These are phyloP conservation scores for Vulpes vulpes DNA, from an alignment of 2,113 vertebrate species.

Conservation along the genomic window DNA sequence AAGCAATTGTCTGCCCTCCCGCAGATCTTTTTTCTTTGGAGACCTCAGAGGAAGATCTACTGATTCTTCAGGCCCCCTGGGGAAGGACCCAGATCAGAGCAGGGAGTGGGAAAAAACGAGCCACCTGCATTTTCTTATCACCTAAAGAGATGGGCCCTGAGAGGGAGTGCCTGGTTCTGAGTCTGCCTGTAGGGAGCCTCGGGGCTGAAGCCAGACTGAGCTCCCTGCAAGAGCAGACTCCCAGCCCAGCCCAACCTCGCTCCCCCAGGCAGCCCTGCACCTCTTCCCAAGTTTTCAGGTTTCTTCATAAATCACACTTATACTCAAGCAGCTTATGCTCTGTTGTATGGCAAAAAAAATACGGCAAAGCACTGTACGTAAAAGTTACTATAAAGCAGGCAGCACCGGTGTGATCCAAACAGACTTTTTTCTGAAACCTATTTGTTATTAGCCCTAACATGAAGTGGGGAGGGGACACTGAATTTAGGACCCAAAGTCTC, in stretches of 20 bases:
- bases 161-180: background rate
- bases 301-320: background rate
- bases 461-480: background rate
- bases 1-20: background rate
- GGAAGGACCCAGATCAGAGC: background rate
- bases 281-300: background rate
- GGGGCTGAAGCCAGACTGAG: background rate
- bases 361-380: background rate
- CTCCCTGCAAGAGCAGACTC: background rate
- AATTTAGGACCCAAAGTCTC: background rate
- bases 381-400: background rate
- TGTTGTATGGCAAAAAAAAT: background rate
- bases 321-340: background rate
- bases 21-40: background rate
- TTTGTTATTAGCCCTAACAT: background rate
- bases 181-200: background rate
- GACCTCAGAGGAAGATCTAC: background rate
- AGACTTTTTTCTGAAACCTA: background rate
- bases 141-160: background rate
- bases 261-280: background rate
- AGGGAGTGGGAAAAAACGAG: background rate
- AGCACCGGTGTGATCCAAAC: background rate
- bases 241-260: background rate
- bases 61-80: background rate
- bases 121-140: background rate